These are phyloP conservation scores for Pemphigus obesinymphae DNA, from an alignment of 1,140 invertebrate genomes.

Conservation along the genomic window DNA sequence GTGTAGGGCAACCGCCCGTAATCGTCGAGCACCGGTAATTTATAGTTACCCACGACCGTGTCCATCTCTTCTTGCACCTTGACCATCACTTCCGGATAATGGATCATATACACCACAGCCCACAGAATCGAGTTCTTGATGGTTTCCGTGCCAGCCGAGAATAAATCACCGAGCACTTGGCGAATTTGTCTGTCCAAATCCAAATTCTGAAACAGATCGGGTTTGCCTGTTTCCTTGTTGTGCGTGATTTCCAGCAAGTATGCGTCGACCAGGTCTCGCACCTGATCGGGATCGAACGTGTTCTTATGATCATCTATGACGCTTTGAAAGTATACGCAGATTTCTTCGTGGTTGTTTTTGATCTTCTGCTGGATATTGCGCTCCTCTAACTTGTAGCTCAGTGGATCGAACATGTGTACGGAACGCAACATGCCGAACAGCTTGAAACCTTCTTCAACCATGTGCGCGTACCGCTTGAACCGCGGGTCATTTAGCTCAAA, in stretches of 20 bases:
- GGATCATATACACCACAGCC: slow-evolving; percentile 81
- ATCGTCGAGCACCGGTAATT: slow-evolving; percentile 78
- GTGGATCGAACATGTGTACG: slow-evolving; percentile 66
- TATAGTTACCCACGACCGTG: slow-evolving; percentile 69
- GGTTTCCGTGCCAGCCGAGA: slow-evolving; percentile 90
- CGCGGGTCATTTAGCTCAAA: slow-evolving; percentile 70
- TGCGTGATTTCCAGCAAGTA: slow-evolving; percentile 79
- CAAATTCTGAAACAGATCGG: slow-evolving; percentile 74
- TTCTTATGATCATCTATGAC: slow-evolving; percentile 73
- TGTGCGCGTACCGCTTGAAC: slow-evolving; percentile 71
- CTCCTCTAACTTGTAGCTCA: slow-evolving; percentile 68
- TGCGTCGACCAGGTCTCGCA: slow-evolving; percentile 80
- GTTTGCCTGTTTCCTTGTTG: slow-evolving; percentile 69
- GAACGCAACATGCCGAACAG: slow-evolving; percentile 66
- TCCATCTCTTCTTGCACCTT: slow-evolving; percentile 87
- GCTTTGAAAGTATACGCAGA: slow-evolving; percentile 76
- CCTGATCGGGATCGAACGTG: slow-evolving; percentile 67
- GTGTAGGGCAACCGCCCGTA: slow-evolving; percentile 75
- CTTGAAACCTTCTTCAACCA: slow-evolving; percentile 84
- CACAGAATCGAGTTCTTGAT: slow-evolving; percentile 85
- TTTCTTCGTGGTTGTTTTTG: slow-evolving; percentile 71
- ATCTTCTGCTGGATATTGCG: slow-evolving; percentile 69
- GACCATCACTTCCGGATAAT: slow-evolving; percentile 75
- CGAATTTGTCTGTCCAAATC: slow-evolving; percentile 80
- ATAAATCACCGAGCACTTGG: slow-evolving; percentile 85